These are phyloP conservation scores for Drosophila ohnishii DNA, from an alignment of 1,140 invertebrate species.

Conservation along the genomic window DNA sequence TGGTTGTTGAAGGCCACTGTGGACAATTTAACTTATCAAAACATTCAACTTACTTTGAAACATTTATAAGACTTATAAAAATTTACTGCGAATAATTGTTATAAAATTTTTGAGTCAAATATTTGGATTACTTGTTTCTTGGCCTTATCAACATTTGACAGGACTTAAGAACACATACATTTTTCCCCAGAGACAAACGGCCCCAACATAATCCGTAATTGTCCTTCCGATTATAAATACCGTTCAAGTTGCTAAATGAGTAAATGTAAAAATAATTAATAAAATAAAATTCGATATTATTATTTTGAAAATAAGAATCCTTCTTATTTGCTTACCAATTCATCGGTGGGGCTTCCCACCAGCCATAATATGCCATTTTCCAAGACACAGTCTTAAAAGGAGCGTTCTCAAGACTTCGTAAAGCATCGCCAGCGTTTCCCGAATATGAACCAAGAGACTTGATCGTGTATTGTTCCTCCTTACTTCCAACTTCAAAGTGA, in stretches of 20 bases:
- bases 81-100: neutral
- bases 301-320: no score
- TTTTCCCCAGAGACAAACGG: neutral
- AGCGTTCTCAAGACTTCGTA: neutral
- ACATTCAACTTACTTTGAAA: neutral
- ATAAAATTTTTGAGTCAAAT: neutral
- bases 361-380: no score
- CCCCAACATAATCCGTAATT: neutral
- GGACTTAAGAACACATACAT: neutral
- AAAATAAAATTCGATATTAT: neutral
- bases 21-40: neutral
- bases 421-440: constrained; percentile 7
- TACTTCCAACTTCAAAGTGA: constrained; percentile 2
- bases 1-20: neutral
- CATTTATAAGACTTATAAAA: neutral
- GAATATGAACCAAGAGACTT: constrained; percentile 2
- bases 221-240: accelerated
- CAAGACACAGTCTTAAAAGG: no score
- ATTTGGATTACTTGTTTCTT: neutral
- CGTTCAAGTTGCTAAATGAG: neutral
- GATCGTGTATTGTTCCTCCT: neutral
- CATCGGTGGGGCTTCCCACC: accelerated
- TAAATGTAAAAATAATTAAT: neutral
- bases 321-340: neutral
- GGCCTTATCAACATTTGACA: neutral